Base-by-base conservation (phyloP, 1,140 invertebrate genomes). In the Magallana gigas region DNA sequence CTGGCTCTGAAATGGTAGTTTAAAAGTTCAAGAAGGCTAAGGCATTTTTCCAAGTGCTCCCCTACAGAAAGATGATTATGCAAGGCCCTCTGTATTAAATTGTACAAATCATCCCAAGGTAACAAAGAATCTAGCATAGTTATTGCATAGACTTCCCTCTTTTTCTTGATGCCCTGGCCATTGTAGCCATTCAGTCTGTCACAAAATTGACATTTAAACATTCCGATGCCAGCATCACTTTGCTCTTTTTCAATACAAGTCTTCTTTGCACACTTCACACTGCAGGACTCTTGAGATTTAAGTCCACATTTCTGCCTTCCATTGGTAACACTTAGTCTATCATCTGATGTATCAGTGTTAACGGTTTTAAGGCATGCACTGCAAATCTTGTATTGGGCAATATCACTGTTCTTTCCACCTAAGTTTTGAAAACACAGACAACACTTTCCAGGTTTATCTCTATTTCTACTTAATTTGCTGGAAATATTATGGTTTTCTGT, bases 131-230 rank as follows among this genome's bases (percentile, higher is more conserved):
- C 60, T 62, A 16, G 12, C 12, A 12, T 62, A 16, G n/a, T 62
- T 62, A n/a, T n/a, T 12, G 60, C n/a, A 62, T 12, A 62, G 12
- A 16, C 12, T 62, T 62, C 60, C 4, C n/a, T 62, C 12, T 16
- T 62, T n/a, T 16, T n/a, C 60, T 62, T 62, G 12, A n/a, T 62
- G n/a, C 8, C n/a, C 5, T 62, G 12, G 59, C 11, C 60, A 62
- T 62, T n/a, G n/a, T n/a, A 62, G 12, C n/a, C n/a, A 62, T 62
- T 62, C 60, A 16, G 5, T 11, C 12, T 62, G 12, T n/a, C 60
- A 62, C 60, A 62, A 62, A 62, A 62, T 11, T 62, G 12, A 62
- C 60, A 62, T 62, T 62, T 62, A 62, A 62, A n/a, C 60, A 62
- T 62, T 62, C 60, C 16, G 59, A 60, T 60, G 16, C 6, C 12